Conservation (phyloP, 2,888 invertebrate species). For the Xestobium rufovillosum region DNA sequence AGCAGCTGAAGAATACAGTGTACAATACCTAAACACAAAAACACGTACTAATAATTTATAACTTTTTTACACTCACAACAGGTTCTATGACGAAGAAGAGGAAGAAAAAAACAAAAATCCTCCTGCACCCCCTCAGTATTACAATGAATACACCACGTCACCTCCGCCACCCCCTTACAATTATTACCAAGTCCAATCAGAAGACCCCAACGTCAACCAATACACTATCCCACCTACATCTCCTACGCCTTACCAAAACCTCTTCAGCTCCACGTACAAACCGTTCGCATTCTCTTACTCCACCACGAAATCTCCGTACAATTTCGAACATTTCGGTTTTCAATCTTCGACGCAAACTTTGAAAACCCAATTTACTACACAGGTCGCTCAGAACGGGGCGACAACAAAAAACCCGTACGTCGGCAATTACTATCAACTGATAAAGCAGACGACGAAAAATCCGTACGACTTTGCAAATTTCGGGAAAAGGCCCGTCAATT, state of each 20-base stretch:
- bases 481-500: slow-evolving; percentile 31
- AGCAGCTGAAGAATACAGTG: too few species aligned
- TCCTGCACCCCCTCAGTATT: slow-evolving; percentile 23
- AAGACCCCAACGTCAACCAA: slow-evolving; percentile 15
- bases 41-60: too few species aligned
- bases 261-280: slow-evolving; percentile 21
- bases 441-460: slow-evolving; percentile 49
- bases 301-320: slow-evolving; percentile 36
- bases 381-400: slow-evolving; percentile 25
- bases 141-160: slow-evolving; percentile 29
- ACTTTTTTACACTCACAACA: too few species aligned
- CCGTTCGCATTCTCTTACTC: slow-evolving; percentile 30
- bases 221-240: slow-evolving; percentile 9
- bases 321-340: slow-evolving; percentile 32
- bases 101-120: slow-evolving; percentile 27
- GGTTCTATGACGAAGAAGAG: slow-evolving; percentile 34
- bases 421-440: slow-evolving; percentile 41
- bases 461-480: slow-evolving; percentile 46
- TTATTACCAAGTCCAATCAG: slow-evolving; percentile 18
- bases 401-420: slow-evolving; percentile 52
- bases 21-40: too few species aligned
- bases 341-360: slow-evolving; percentile 24
- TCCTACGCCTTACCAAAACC: slow-evolving; percentile 8
- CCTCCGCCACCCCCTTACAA: slow-evolving; percentile 18
- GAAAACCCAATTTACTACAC: slow-evolving; percentile 22